Conservation (phyloP, 2,113 vertebrate genomes). For the Neolamprologus tretocephalus region DNA sequence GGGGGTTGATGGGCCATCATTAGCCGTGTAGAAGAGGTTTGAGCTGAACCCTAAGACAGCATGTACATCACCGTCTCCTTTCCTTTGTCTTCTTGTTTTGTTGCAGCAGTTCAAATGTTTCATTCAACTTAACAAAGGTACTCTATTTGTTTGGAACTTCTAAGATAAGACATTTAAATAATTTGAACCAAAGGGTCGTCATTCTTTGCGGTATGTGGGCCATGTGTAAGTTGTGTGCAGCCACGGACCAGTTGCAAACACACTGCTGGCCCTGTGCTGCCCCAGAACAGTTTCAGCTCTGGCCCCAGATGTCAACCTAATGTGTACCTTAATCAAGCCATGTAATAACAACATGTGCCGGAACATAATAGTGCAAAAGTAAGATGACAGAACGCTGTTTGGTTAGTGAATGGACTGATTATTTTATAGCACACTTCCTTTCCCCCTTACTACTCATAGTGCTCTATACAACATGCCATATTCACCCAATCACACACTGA, state of each 20-base stretch:
- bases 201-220: background rate
- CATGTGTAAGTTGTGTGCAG: background rate
- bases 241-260: background rate
- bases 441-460: background rate
- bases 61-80: background rate
- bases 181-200: rapidly evolving
- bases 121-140: background rate
- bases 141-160: background rate
- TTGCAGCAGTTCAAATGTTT: background rate
- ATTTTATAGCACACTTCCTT: rapidly evolving
- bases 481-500: background rate
- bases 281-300: background rate
- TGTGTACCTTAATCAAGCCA: background rate
- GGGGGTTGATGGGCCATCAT: slow-evolving; percentile 28
- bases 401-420: background rate
- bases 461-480: background rate
- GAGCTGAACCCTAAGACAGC: background rate
- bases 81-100: background rate
- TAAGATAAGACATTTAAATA: background rate
- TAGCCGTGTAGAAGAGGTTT: background rate
- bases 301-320: background rate
- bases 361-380: background rate
- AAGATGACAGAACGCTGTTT: rapidly evolving
- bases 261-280: background rate
- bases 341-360: background rate